A percentile compares a stretch with the other conserved stretches of the same genome.
phyloP scores from a whole-genome alignment of 1,140 invertebrate genomes.

The Prorops nasuta region DNA sequence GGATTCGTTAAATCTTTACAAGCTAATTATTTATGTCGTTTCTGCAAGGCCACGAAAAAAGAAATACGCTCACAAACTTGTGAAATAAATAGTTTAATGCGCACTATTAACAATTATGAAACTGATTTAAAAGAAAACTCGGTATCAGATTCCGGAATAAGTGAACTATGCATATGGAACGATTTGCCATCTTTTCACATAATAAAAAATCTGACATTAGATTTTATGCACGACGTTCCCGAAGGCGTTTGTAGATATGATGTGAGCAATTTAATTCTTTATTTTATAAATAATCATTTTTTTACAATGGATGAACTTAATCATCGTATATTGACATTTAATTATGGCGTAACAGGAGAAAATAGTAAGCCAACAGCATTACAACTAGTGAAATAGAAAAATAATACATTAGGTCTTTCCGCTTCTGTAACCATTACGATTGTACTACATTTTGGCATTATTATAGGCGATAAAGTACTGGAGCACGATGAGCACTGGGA shows the following conservation, averaged over 20 bases:
- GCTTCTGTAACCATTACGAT: slow-evolving; percentile 6
- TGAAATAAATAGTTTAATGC: slow-evolving; percentile 8
- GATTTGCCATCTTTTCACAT: slow-evolving; percentile 17
- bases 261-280: slow-evolving; percentile 9
- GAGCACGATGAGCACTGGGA: slow-evolving; percentile 4
- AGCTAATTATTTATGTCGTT: slow-evolving; percentile 14
- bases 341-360: slow-evolving; percentile 15
- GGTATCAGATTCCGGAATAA: slow-evolving; percentile 14
- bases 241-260: slow-evolving; percentile 1
- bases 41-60: slow-evolving; percentile 11
- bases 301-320: slow-evolving; percentile 12
- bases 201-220: slow-evolving; percentile 6
- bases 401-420: background rate
- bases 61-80: slow-evolving; percentile 8
- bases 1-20: slow-evolving; percentile 15
- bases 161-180: slow-evolving; percentile 15
- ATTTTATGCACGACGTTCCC: slow-evolving; percentile 21
- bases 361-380: background rate
- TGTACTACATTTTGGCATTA: slow-evolving; percentile 7
- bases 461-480: slow-evolving; percentile 10
- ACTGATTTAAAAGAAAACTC: slow-evolving; percentile 9
- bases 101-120: slow-evolving; percentile 5
- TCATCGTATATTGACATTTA: slow-evolving; percentile 6
- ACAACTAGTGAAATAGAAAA: slow-evolving; percentile 10
- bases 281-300: slow-evolving; percentile 10